phyloP scores from a whole-genome alignment of 1,140 invertebrate species.

The Drosophila bipectinata region DNA sequence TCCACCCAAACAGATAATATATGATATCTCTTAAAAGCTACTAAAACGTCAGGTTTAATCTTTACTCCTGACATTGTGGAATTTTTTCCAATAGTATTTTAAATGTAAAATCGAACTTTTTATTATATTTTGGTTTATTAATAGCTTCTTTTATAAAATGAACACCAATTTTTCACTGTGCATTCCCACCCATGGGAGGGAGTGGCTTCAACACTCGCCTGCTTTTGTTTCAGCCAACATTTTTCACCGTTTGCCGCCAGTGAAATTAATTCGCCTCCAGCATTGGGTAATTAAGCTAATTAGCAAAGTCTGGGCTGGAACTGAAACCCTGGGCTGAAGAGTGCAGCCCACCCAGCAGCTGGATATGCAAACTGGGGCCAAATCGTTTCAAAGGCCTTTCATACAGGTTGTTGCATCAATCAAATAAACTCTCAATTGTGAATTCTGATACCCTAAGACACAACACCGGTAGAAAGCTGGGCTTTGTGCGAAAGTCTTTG shows the following conservation, averaged over 20 bases:
- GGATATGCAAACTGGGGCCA: slow-evolving; percentile 15
- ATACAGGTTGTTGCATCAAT: slow-evolving; percentile 49
- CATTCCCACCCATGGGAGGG: slow-evolving; percentile 52
- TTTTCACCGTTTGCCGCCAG: slow-evolving; percentile 47
- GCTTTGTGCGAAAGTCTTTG: slow-evolving; percentile 27
- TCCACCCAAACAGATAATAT: slow-evolving; percentile 6
- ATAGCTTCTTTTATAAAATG: background rate
- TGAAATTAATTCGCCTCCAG: slow-evolving; percentile 55
- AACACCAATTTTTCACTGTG: slow-evolving; percentile 16
- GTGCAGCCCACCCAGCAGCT: slow-evolving; percentile 53
- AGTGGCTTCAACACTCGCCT: slow-evolving; percentile 54
- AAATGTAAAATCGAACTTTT: too few species aligned
- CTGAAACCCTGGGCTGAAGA: slow-evolving; percentile 10
- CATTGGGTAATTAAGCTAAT: slow-evolving; percentile 75
- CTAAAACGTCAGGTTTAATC: too few species aligned
- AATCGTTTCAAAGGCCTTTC: slow-evolving; percentile 25
- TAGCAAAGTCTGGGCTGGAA: slow-evolving; percentile 50
- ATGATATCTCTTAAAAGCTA: background rate
- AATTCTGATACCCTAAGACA: slow-evolving; percentile 8
- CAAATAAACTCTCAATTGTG: background rate
- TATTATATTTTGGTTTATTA: too few species aligned
- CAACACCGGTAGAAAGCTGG: slow-evolving; percentile 20
- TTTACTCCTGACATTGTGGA: too few species aligned
- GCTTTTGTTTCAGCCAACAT: slow-evolving; percentile 59
- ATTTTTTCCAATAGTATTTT: too few species aligned